A percentile compares a stretch with the other conserved stretches of the same genome.
phyloP scores from a whole-genome alignment of 2,888 invertebrate genomes.

The Idaea straminata region DNA sequence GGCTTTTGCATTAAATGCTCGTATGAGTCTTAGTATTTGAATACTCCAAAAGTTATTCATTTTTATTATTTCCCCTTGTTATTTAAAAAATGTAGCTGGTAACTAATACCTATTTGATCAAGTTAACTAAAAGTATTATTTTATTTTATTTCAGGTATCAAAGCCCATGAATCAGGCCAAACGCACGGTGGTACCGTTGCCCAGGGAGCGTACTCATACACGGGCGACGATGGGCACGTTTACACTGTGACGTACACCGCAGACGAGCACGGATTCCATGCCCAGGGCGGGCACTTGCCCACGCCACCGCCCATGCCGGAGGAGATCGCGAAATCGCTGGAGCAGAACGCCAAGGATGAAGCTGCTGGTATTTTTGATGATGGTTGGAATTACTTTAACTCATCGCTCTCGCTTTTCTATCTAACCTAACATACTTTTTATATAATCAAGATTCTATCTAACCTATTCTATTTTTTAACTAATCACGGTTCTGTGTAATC shows the following conservation, averaged over 20 bases:
- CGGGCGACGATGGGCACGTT: conserved; percentile 78
- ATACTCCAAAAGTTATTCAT: no score
- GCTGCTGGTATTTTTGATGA: conserved; percentile 74
- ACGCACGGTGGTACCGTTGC: conserved; percentile 56
- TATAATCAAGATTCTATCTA: no score
- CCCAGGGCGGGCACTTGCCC: conserved; percentile 78
- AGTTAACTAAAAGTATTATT: not conserved
- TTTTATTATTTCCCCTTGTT: no score
- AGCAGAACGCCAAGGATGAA: conserved; percentile 72
- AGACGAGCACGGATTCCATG: conserved; percentile 80
- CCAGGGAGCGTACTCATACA: conserved; percentile 79
- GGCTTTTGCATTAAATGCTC: no score
- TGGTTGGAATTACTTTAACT: conserved; percentile 44
- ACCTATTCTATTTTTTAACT: no score
- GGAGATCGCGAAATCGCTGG: conserved; percentile 71
- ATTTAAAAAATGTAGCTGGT: not conserved
- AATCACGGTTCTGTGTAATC: no score
- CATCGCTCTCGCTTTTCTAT: no score
- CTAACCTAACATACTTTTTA: no score
- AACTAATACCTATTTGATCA: not conserved
- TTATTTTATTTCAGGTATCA: conserved; percentile 63
- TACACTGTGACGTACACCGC: conserved; percentile 79
- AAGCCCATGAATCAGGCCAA: conserved; percentile 68
- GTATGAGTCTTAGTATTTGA: no score
- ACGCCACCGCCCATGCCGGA: conserved; percentile 81